Conservation (phyloP, 1,140 invertebrate species). For the Microplitis mediator region DNA sequence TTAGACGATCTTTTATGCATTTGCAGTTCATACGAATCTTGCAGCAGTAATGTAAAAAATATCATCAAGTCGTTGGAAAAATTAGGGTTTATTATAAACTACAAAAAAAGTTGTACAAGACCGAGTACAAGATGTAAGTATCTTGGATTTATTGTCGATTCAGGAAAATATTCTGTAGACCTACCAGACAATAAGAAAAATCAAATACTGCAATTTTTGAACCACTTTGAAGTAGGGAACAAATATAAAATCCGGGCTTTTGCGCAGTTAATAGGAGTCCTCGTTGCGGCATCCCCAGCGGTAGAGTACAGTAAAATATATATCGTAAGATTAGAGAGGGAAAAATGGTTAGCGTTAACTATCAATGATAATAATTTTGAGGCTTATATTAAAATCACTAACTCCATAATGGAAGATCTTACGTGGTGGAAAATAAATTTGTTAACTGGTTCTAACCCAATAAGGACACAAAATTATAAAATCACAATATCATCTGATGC, state of each 20-base stretch:
- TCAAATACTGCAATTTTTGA: neutral
- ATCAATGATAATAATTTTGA: neutral
- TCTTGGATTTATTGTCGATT: slow-evolving; percentile 14
- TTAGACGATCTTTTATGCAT: slow-evolving; percentile 17
- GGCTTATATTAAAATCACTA: neutral
- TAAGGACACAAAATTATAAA: slow-evolving; percentile 1
- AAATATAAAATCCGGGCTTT: neutral
- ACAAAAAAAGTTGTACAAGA: slow-evolving; percentile 1
- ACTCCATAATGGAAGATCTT: slow-evolving; percentile 9
- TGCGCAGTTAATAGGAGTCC: neutral
- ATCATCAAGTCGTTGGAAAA: slow-evolving; percentile 22
- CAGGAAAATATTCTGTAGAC: neutral
- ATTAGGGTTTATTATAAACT: slow-evolving; percentile 17
- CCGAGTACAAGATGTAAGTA: slow-evolving; percentile 5
- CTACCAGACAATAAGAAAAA: slow-evolving; percentile 11
- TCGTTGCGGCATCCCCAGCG: neutral
- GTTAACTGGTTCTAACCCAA: slow-evolving; percentile 4
- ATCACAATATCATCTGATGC: slow-evolving; percentile 41
- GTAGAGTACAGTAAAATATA: neutral
- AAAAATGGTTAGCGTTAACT: neutral
- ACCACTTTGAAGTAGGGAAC: neutral
- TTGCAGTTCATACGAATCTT: slow-evolving; percentile 4
- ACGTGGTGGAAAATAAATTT: slow-evolving; percentile 3
- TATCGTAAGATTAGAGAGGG: neutral
- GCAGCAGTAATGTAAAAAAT: slow-evolving; percentile 19